Conservation (phyloP, 2,113 vertebrate genomes). For the Pseudorhombus dupliciocellatus region DNA sequence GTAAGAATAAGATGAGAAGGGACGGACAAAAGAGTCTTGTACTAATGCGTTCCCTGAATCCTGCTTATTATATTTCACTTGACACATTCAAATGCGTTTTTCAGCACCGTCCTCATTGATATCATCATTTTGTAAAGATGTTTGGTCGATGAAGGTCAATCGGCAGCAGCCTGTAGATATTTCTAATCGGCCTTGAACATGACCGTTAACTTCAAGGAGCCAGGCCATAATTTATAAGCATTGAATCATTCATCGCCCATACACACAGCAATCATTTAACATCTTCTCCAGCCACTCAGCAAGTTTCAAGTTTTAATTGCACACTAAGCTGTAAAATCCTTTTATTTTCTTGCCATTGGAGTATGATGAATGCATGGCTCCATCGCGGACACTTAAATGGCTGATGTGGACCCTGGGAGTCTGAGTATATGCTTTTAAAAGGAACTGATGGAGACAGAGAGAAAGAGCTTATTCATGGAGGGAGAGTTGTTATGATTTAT, state of each 20-base stretch:
- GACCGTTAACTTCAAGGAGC: slow-evolving; percentile 1
- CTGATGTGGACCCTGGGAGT: background rate
- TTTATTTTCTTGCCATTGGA: slow-evolving; percentile 1
- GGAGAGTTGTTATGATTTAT: too few species aligned
- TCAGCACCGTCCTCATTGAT: background rate
- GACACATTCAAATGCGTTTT: background rate
- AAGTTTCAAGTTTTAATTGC: background rate
- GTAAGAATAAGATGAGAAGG: background rate
- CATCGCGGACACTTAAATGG: background rate
- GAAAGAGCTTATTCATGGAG: too few species aligned
- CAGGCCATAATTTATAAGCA: slow-evolving; percentile 5
- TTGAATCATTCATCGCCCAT: slow-evolving; percentile 4
- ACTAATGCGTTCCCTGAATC: background rate
- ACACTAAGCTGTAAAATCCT: background rate
- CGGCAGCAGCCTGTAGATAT: background rate
- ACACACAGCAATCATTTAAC: slow-evolving; percentile 3
- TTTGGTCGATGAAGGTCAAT: slow-evolving; percentile 4
- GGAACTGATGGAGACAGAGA: background rate
- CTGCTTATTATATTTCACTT: background rate
- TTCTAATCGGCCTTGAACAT: slow-evolving; percentile 10
- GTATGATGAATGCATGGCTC: background rate
- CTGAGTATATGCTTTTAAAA: slow-evolving; percentile 5
- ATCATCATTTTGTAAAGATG: background rate
- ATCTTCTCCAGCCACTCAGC: background rate
- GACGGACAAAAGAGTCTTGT: background rate